Evolutionary conservation across 2,888 invertebrate species (phyloP).

Genomic region (Chouioia cunea): DNA sequence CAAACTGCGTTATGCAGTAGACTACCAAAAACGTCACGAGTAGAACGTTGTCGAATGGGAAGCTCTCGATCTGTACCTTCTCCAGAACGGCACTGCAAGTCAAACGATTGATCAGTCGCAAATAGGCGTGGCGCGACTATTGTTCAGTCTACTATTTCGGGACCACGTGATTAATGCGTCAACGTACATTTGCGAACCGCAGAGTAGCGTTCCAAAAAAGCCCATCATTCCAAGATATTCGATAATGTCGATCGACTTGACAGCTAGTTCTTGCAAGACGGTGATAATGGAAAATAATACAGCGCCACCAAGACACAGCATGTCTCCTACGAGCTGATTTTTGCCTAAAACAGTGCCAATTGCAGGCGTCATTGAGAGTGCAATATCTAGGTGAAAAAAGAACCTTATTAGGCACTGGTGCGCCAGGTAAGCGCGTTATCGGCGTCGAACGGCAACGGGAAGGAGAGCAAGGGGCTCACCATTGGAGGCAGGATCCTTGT

Average conservation of each 20-base stretch:
- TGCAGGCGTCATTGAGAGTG: too few species aligned
- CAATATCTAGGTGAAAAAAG: too few species aligned
- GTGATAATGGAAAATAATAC: slow-evolving; percentile 84
- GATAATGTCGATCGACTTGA: slow-evolving; percentile 81
- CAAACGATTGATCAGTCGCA: not conserved
- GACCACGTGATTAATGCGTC: not conserved
- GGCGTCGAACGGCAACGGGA: too few species aligned
- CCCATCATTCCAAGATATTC: slow-evolving; percentile 88
- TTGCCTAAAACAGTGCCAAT: slow-evolving; percentile 71
- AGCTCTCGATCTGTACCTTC: slow-evolving; percentile 76
- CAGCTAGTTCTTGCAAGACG: slow-evolving; percentile 84
- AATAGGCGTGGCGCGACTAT: too few species aligned
- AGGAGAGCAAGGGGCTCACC: slow-evolving; percentile 51
- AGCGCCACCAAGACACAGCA: slow-evolving; percentile 84
- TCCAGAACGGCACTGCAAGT: slow-evolving; percentile 75
- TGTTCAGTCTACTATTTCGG: too few species aligned
- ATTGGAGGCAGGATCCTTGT: slow-evolving; percentile 68
- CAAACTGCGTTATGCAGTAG: slow-evolving; percentile 80
- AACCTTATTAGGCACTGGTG: too few species aligned
- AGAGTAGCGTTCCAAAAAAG: slow-evolving; percentile 82
- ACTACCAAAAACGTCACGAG: slow-evolving; percentile 73
- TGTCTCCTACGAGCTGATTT: slow-evolving; percentile 85
- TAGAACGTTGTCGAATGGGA: slow-evolving; percentile 76
- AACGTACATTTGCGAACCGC: slow-evolving; percentile 83
- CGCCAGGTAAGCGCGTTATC: too few species aligned